Evolutionary conservation across 1,140 invertebrate species (phyloP).

Genomic region (Drosophila aff.): DNA sequence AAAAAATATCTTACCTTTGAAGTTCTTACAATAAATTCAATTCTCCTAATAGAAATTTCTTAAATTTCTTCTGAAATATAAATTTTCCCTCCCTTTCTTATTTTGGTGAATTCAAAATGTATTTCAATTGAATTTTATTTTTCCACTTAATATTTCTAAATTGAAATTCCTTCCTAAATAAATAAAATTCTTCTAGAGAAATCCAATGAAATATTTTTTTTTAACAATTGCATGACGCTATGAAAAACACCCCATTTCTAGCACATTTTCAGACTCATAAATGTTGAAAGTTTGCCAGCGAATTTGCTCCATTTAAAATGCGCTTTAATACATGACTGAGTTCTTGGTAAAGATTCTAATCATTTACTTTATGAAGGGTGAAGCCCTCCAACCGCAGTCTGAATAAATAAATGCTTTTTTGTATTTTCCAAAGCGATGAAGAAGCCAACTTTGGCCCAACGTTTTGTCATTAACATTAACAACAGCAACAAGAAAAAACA

Average conservation of each 20-base stretch:
- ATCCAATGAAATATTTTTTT: not conserved
- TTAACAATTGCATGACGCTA: not conserved
- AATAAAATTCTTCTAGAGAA: constrained; percentile 6
- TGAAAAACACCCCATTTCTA: not conserved
- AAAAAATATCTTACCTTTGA: not conserved
- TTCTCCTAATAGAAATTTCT: too few relatives aligned
- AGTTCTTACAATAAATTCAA: not conserved
- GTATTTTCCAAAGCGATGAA: constrained; percentile 24
- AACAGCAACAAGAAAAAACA: not conserved
- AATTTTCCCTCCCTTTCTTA: not conserved
- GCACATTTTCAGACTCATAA: not conserved
- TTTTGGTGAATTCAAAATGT: not conserved
- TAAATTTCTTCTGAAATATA: too few relatives aligned
- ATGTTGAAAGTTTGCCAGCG: constrained; percentile 19
- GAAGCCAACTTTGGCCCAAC: constrained; percentile 40
- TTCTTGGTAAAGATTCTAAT: constrained; percentile 31
- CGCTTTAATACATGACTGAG: constrained; percentile 30
- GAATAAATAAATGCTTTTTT: constrained; percentile 53
- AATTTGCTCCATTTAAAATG: constrained; percentile 30
- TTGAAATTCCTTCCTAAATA: not conserved
- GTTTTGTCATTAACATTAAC: constrained; percentile 62
- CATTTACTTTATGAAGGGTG: constrained; percentile 27
- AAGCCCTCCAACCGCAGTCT: constrained; percentile 23
- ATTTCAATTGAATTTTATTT: not conserved
- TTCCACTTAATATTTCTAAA: not conserved